Conservation (phyloP, 2,888 invertebrate species). For the Linyphia triangularis region DNA sequence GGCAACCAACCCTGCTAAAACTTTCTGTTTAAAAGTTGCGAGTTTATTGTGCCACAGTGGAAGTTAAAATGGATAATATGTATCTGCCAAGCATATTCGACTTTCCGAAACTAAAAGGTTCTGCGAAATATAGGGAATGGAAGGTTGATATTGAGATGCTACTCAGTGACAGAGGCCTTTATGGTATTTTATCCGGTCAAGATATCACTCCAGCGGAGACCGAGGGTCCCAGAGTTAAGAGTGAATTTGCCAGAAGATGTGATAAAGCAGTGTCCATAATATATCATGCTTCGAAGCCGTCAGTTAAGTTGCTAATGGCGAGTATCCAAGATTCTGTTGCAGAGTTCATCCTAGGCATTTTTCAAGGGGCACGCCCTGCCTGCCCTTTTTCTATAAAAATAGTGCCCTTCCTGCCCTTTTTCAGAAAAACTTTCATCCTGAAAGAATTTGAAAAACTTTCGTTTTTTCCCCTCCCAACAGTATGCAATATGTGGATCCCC, state of each 20-base stretch:
- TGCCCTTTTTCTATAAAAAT: no score
- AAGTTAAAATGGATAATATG: no score
- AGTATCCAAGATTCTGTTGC: not conserved
- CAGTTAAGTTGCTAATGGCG: not conserved
- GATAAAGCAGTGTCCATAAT: not conserved
- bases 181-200: not conserved
- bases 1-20: no score
- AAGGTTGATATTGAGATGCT: constrained; percentile 8
- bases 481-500: no score
- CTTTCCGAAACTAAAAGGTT: not conserved
- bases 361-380: no score
- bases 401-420: no score
- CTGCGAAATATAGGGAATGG: not conserved
- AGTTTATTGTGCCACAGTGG: no score
- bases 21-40: no score
- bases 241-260: not conserved
- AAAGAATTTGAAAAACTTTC: no score
- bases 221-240: not conserved
- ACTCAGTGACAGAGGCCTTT: not conserved
- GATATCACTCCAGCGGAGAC: not conserved
- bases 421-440: no score
- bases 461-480: no score
- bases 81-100: not conserved
- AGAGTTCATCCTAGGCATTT: no score
- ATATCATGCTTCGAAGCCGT: not conserved